Conservation (phyloP, 1,140 invertebrate species). For the Aphelinus atriplicis region DNA sequence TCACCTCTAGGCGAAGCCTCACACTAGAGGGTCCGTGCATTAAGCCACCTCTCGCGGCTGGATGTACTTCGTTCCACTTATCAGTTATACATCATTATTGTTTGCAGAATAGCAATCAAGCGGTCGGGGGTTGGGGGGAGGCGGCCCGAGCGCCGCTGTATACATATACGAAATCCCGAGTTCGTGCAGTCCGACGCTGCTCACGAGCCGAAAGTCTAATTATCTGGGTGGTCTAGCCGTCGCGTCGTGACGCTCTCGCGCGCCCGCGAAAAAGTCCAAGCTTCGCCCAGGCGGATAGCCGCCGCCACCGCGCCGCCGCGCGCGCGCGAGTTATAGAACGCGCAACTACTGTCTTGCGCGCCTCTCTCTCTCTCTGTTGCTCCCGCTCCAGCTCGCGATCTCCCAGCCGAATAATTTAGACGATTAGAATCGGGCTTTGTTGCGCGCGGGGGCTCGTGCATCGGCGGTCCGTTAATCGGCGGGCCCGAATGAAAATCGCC, state of each 20-base stretch:
- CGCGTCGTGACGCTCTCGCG: slow-evolving; percentile 27
- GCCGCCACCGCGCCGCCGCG: too few species aligned
- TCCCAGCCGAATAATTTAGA: slow-evolving; percentile 38
- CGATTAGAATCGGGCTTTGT: slow-evolving; percentile 35
- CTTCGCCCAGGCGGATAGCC: too few species aligned
- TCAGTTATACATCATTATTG: slow-evolving; percentile 30
- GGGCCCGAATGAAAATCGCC: slow-evolving; percentile 35
- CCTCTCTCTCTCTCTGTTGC: background rate
- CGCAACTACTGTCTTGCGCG: background rate
- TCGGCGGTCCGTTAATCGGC: slow-evolving; percentile 35
- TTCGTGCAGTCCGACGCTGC: slow-evolving; percentile 13
- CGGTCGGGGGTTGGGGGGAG: too few species aligned
- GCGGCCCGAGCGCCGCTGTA: background rate
- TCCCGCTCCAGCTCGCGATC: background rate
- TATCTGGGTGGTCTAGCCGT: slow-evolving; percentile 33
- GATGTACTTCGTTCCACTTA: slow-evolving; percentile 22
- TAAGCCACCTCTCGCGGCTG: background rate
- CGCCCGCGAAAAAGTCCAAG: background rate
- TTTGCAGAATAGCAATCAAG: slow-evolving; percentile 27
- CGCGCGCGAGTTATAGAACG: background rate
- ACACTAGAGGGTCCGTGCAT: too few species aligned
- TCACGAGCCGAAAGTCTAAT: slow-evolving; percentile 40
- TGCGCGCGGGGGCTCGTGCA: slow-evolving; percentile 12
- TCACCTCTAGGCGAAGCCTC: too few species aligned
- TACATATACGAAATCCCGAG: background rate